These are phyloP conservation scores for Polypterus senegalus DNA, from an alignment of 2,113 vertebrate species.

Conservation along the genomic window DNA sequence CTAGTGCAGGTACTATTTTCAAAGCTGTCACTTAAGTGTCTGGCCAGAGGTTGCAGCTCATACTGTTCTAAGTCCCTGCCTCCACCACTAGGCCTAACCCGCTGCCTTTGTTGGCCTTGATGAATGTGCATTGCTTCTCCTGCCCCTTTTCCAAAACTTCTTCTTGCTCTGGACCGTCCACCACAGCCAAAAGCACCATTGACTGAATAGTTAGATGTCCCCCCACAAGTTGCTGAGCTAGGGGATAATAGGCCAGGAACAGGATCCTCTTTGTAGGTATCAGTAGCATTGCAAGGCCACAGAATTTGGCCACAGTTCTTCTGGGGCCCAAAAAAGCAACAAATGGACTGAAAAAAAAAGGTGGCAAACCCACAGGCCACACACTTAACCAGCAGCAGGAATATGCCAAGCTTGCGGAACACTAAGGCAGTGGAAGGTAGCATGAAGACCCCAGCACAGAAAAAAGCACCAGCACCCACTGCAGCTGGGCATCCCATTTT, in stretches of 20 bases:
- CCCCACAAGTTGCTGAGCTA: conserved; percentile 27
- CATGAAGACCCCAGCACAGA: conserved; percentile 82
- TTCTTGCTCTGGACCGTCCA: conserved; percentile 43
- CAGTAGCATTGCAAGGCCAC: conserved; percentile 59
- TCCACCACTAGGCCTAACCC: conserved; percentile 28
- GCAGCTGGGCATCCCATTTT: conserved; percentile 87
- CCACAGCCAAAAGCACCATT: conserved; percentile 60
- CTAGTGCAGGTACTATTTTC: conserved; percentile 97
- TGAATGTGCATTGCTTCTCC: conserved; percentile 45
- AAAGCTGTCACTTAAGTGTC: conserved; percentile 85
- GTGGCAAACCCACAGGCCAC: conserved; percentile 89
- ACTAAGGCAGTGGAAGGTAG: conserved; percentile 74
- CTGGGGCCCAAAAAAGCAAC: conserved; percentile 89
- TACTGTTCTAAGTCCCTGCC: conserved; percentile 72
- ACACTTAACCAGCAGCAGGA: conserved; percentile 89
- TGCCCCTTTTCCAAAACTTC: conserved; percentile 50
- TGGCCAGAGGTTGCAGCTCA: conserved; percentile 81
- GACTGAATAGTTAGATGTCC: conserved; percentile 31
- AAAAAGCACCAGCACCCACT: conserved; percentile 72
- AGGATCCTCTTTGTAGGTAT: conserved; percentile 36
- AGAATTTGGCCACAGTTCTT: conserved; percentile 79
- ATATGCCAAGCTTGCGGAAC: conserved; percentile 84
- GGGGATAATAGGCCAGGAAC: conserved; percentile 33
- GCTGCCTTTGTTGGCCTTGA: conserved; percentile 39
- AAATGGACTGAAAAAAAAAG: conserved; percentile 93